A percentile compares a stretch with the other conserved stretches of the same genome.
Evolutionary conservation across 1,140 invertebrate genomes (phyloP).

Genomic region (Micrasema minimum): DNA sequence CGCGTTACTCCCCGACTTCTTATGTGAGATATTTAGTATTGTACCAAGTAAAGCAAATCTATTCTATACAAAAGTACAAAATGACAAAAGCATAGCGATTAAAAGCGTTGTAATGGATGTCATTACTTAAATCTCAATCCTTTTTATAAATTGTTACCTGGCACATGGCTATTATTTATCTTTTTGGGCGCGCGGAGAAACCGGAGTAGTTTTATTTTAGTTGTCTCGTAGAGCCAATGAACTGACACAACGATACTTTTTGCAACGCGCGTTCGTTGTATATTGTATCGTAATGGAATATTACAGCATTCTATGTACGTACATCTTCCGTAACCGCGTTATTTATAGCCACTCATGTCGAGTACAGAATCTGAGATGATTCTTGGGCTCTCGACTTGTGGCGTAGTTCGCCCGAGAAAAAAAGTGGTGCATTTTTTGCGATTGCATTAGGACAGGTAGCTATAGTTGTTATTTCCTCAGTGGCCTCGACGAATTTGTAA

Average conservation of each 20-base stretch:
- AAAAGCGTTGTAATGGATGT: too few species aligned
- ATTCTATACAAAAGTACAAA: not conserved
- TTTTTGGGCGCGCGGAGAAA: constrained; percentile 2
- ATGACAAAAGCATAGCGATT: too few species aligned
- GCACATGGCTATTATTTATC: too few species aligned
- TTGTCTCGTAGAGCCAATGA: not conserved
- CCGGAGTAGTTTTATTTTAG: not conserved
- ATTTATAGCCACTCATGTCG: constrained; percentile 16
- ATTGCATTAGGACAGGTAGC: constrained; percentile 6
- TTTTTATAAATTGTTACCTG: too few species aligned
- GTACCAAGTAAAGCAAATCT: not conserved
- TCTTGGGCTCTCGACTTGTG: not conserved
- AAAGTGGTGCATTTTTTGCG: constrained; percentile 25
- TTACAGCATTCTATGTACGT: not conserved
- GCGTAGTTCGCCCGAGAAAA: not conserved
- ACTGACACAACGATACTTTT: not conserved
- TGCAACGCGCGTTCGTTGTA: not conserved
- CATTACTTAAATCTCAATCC: too few species aligned
- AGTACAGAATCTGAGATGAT: constrained; percentile 14
- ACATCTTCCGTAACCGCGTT: constrained; percentile 3
- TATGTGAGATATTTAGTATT: not conserved
- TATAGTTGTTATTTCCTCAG: constrained; percentile 5
- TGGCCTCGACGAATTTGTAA: constrained; percentile 14
- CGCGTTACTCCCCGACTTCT: constrained; percentile 1
- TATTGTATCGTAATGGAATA: not conserved